Evolutionary conservation across 2,113 vertebrate species (phyloP).

Genomic region (Stegastes partitus): DNA sequence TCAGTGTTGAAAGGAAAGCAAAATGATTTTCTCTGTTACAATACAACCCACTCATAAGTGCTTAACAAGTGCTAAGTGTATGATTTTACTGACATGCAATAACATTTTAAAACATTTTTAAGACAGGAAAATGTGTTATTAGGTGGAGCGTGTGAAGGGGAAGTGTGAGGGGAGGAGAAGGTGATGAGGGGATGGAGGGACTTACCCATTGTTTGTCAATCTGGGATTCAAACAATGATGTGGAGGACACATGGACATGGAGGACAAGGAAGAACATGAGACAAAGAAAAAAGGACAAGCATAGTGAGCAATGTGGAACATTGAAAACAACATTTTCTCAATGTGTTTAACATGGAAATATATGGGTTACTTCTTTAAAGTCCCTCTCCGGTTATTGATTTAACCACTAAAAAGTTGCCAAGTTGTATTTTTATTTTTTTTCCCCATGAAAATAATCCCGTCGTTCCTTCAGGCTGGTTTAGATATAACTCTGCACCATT

Average conservation of each 20-base stretch:
- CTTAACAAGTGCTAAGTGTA: background rate
- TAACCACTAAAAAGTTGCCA: no score
- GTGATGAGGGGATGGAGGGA: conserved; percentile 64
- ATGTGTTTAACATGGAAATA: no score
- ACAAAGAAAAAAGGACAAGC: conserved; percentile 38
- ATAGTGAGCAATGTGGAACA: conserved; percentile 18
- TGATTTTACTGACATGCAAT: background rate
- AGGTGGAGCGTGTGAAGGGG: background rate
- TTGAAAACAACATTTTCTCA: background rate
- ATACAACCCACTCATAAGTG: background rate
- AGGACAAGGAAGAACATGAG: conserved; percentile 28
- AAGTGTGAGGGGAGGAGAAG: background rate
- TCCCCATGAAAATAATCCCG: no score
- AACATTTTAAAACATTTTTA: background rate
- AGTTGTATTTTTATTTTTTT: no score
- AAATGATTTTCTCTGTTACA: no score
- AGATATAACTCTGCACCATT: no score
- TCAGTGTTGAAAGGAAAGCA: no score
- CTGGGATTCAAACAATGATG: conserved; percentile 86
- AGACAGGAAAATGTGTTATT: background rate
- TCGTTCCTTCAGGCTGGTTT: no score
- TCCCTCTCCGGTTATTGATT: no score
- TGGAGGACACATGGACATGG: conserved; percentile 76
- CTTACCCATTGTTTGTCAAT: conserved; percentile 96
- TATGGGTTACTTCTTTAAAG: no score